Evolutionary conservation across 2,113 vertebrate genomes (phyloP).

Genomic region (Myrmecophaga tridactyla): DNA sequence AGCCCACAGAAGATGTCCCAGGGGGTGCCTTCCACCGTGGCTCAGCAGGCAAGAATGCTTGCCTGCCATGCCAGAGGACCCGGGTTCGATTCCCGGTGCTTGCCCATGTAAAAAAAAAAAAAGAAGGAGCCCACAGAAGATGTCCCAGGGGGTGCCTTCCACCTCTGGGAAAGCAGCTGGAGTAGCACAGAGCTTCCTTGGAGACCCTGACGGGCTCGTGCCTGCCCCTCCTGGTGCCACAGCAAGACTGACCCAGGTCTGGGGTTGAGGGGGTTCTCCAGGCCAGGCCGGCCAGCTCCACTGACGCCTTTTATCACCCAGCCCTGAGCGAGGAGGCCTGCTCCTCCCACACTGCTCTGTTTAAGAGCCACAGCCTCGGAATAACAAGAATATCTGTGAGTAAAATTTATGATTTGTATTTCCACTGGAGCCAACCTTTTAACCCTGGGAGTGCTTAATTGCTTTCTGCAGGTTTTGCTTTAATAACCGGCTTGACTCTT

Average conservation of each 20-base stretch:
- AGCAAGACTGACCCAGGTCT: neutral
- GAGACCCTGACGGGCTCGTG: neutral
- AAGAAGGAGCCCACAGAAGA: neutral
- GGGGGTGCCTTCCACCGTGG: neutral
- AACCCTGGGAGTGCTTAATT: constrained; percentile 69
- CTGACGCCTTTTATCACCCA: neutral
- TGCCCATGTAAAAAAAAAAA: too few species aligned
- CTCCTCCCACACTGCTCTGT: neutral
- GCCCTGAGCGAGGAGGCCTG: neutral
- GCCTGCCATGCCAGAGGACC: too few species aligned
- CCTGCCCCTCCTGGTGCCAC: rapidly evolving
- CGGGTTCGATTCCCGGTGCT: too few species aligned
- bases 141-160: neutral
- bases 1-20: too few species aligned
- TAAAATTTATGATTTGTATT: constrained; percentile 67
- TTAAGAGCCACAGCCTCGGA: neutral
- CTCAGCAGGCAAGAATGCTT: too few species aligned
- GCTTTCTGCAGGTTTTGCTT: constrained; percentile 68
- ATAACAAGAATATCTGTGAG: constrained; percentile 41
- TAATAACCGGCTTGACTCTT: constrained; percentile 68
- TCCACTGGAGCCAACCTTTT: constrained; percentile 65
- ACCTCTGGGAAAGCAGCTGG: neutral
- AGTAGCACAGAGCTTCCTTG: neutral
- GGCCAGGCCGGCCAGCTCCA: neutral
- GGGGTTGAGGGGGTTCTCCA: too few species aligned